Evolutionary conservation across 2,888 invertebrate species (phyloP), one percentile per base, ranked within the genome.

Genomic region (Meandrusa payeni): DNA sequence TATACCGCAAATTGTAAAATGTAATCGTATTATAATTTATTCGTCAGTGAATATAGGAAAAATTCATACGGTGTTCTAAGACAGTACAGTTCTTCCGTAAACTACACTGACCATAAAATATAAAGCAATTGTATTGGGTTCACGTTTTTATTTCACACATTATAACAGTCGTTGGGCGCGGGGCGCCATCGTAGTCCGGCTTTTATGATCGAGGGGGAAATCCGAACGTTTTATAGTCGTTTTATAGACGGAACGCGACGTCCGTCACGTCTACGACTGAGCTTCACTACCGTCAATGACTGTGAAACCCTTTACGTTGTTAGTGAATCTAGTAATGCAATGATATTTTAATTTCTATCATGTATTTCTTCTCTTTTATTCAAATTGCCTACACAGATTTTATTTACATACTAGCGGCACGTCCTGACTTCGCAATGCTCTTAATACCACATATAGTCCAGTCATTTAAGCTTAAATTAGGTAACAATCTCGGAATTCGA

Each of bases 141-240:
- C 50, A 54, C 54, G 64, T 65, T 74, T 72, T 80, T 80, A 81
- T 79, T 76, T 66, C 63, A 49, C 76, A 66, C 69, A 70, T 79
- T 77, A 80, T 79, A 77, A 69, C 61, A 56, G 64, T 51, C 57
- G 59, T 64, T 58, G 48, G 50, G 51, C 41, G 53, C 55, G 34
- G 48, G 48, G 48, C 47, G 50, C 50, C 34, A 13, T 20, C 26
- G 9, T 24, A 27, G 57, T 50, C 56, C 55, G 40, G 52, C 50
- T 80, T 42, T 81, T 78, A 80, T 69, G 74, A 70, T 52, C 55
- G 64, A 59, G 47, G 59, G 54, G 59, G 62, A 66, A 68, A 72
- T 61, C 54, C 63, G 52, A 20, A 51, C 49, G 46, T 60, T 74
- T 73, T 76, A 76, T 60, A 59, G 56, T 53, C 55, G 47, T 73